These are phyloP conservation scores for Romanogobio albipinnatus DNA, from an alignment of 2,113 vertebrate species.

Conservation along the genomic window DNA sequence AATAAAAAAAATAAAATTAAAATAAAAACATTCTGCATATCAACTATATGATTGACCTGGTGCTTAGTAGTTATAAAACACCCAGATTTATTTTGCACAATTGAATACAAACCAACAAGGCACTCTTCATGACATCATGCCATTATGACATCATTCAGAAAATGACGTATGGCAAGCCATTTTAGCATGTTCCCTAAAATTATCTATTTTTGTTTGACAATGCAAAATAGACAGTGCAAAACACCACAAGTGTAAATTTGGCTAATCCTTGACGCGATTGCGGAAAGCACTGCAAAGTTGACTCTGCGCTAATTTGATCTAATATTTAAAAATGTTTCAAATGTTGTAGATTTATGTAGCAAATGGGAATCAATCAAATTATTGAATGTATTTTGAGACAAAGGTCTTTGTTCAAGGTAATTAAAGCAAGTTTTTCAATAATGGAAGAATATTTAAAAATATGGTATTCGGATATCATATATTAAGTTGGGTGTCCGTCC, in stretches of 20 bases:
- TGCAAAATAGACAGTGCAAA: not conserved
- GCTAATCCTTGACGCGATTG: not conserved
- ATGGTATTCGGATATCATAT: no score
- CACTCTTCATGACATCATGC: slow-evolving; percentile 31
- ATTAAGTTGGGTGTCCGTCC: no score
- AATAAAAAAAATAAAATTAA: no score
- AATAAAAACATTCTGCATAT: not conserved
- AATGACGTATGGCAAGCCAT: slow-evolving; percentile 15
- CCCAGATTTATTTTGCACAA: not conserved
- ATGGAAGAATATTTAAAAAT: no score
- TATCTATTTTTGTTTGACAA: not conserved
- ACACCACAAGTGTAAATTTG: not conserved
- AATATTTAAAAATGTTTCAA: not conserved
- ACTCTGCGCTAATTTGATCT: not conserved
- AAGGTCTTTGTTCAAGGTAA: no score
- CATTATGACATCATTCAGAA: slow-evolving; percentile 31
- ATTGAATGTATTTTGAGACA: no score
- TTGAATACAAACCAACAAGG: slow-evolving; percentile 6
- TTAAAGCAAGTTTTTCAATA: no score
- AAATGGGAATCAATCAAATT: no score
- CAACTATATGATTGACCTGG: not conserved
- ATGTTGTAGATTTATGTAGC: not conserved
- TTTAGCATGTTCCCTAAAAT: not conserved
- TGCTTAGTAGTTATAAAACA: not conserved
- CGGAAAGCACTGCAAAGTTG: not conserved